Evolutionary conservation across 2,888 invertebrate genomes (phyloP).

Genomic region (Sicus ferrugineus): DNA sequence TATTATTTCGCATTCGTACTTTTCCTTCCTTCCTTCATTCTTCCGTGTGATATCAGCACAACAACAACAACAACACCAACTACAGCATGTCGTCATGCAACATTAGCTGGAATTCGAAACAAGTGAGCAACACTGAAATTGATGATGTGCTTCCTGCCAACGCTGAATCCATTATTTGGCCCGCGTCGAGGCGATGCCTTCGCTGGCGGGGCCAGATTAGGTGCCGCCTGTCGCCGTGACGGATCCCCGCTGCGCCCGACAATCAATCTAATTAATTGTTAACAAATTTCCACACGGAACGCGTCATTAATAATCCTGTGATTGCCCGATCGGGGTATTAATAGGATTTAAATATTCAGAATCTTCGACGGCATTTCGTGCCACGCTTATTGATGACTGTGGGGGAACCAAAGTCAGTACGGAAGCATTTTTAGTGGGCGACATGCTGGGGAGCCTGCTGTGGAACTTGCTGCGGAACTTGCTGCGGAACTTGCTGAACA

Average conservation of each 20-base stretch:
- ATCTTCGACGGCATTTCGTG: slow-evolving; percentile 5
- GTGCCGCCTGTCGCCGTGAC: slow-evolving; percentile 10
- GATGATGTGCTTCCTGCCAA: slow-evolving; percentile 33
- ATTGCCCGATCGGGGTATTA: slow-evolving; percentile 16
- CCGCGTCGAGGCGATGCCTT: neutral
- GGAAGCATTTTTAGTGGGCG: no score
- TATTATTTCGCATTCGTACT: neutral
- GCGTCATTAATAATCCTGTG: slow-evolving; percentile 36
- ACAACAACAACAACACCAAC: slow-evolving; percentile 15
- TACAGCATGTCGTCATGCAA: slow-evolving; percentile 22
- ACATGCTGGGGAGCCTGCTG: no score
- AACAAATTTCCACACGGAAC: slow-evolving; percentile 48
- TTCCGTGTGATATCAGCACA: neutral
- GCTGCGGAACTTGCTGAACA: no score
- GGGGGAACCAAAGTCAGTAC: no score
- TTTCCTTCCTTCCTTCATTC: neutral
- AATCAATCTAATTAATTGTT: slow-evolving; percentile 50
- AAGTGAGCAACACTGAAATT: slow-evolving; percentile 34
- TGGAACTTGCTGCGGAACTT: no score
- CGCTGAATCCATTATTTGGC: slow-evolving; percentile 1
- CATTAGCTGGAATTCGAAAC: slow-evolving; percentile 25
- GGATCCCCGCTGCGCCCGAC: slow-evolving; percentile 32
- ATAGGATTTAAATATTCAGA: slow-evolving; percentile 3
- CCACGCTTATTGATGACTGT: no score
- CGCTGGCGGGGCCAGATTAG: neutral